Base-by-base conservation (phyloP, 2,797 vertebrate genomes). In the Trichosurus vulpecula region DNA sequence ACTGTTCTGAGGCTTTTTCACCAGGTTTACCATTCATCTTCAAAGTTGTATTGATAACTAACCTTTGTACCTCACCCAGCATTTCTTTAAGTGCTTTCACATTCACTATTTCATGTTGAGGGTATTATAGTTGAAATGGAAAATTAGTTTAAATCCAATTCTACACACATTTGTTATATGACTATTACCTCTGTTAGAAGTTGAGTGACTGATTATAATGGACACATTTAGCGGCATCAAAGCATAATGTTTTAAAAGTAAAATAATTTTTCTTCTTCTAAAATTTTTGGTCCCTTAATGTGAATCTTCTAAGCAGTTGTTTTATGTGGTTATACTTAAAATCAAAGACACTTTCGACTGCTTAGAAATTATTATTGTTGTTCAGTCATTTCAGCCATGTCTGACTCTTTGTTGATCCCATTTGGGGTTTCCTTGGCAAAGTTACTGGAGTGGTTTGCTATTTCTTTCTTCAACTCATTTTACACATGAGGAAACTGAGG, bases 301-400 rank as follows among this genome's bases (percentile, higher is more conserved):
- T 91, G 87, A 96, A 96, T 91, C 92, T 94, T 52, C 94, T n/a
- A 96, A 95, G 54, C 53, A 90, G 0, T 87, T 66, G 31, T 19
- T n/a, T 87, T 92, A 52, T 58, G 51, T 31, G 58, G 92, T 96
- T 92, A 94, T 47, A 81, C 19, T 66, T 81, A 81, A 74, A 74
- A 16, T 35, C 35, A 90, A 94, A 95, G 57, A 16, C 31, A 92
- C 3, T 94, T 93, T 61, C 94, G 41, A 96, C 53, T n/a, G 11
- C n/a, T 41, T 74, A 25, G 6, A 74, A 74, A 74, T 74, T 74
- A 22, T 41, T 41, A 16, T 74, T 74, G n/a, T 22, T 74, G 35
- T 66, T 66, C 30, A 61, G 61, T 19, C 14, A 2, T 74, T 74
- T 66, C n/a, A 74, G 16, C 74, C n/a, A 41, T 41, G 16, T 74